Conservation (phyloP, 2,113 vertebrate species). For the Osmerus eperlanus region DNA sequence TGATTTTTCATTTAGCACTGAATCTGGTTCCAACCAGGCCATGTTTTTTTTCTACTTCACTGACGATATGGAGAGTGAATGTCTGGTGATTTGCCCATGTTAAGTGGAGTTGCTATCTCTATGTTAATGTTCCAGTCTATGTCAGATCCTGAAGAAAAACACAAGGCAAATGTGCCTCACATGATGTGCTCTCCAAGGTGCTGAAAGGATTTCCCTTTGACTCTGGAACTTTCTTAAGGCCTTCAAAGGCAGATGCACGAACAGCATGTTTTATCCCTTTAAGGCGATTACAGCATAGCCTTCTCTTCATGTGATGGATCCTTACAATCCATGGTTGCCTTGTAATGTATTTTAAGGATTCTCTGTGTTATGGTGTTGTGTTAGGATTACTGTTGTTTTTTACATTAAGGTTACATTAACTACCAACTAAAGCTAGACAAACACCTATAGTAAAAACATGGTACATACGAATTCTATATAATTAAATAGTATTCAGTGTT, state of each 20-base stretch:
- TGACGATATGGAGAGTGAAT: neutral
- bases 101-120: too few relatives aligned
- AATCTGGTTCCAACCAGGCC: too few relatives aligned
- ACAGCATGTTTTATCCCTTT: neutral
- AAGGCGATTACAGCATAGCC: neutral
- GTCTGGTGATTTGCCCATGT: neutral
- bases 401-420: too few relatives aligned
- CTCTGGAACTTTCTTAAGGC: neutral
- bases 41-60: too few relatives aligned
- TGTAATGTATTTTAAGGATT: neutral
- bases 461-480: too few relatives aligned
- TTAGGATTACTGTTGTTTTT: too few relatives aligned
- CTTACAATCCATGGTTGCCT: neutral
- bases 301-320: neutral
- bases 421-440: too few relatives aligned
- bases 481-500: too few relatives aligned
- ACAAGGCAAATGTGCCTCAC: neutral
- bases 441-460: too few relatives aligned
- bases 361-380: too few relatives aligned
- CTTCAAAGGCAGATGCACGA: neutral
- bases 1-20: too few relatives aligned
- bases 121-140: neutral
- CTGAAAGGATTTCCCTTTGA: slow-evolving; percentile 20
- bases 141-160: neutral
- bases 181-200: slow-evolving; percentile 42